These are phyloP conservation scores for Arothron firmamentum DNA, from an alignment of 2,113 vertebrate species.

Conservation along the genomic window DNA sequence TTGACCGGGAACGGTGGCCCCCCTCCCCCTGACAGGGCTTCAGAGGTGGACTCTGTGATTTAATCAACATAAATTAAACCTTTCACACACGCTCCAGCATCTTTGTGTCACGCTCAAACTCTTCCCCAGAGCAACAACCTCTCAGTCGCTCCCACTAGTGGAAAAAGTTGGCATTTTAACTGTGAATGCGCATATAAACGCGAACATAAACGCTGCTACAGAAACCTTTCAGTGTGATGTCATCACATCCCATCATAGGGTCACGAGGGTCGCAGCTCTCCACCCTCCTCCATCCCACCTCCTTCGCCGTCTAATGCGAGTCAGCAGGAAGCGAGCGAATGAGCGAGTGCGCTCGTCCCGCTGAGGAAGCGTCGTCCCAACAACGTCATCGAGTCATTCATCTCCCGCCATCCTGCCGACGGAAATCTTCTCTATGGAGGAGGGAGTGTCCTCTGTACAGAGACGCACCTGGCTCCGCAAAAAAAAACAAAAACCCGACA, in stretches of 20 bases:
- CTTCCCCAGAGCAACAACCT: too few relatives aligned
- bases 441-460: conserved; percentile 17
- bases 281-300: background rate
- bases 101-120: too few relatives aligned
- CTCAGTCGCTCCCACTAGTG: too few relatives aligned
- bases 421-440: conserved; percentile 37
- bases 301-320: conserved; percentile 51
- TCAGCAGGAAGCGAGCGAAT: conserved; percentile 67
- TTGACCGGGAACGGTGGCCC: too few relatives aligned
- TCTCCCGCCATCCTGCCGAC: conserved; percentile 42
- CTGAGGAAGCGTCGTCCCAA: conserved; percentile 54
- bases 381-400: conserved; percentile 37
- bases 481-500: background rate
- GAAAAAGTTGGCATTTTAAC: too few relatives aligned
- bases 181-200: too few relatives aligned
- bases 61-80: too few relatives aligned
- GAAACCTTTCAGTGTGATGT: too few relatives aligned
- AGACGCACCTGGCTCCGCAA: conserved; percentile 38
- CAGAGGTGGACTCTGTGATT: too few relatives aligned
- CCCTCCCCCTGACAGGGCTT: too few relatives aligned
- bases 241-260: conserved; percentile 8
- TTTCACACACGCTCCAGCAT: too few relatives aligned
- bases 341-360: conserved; percentile 38
- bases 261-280: conserved; percentile 4
- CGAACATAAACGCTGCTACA: too few relatives aligned